Conservation (phyloP, 2,888 invertebrate genomes). For the Drosophila acutilabella region DNA sequence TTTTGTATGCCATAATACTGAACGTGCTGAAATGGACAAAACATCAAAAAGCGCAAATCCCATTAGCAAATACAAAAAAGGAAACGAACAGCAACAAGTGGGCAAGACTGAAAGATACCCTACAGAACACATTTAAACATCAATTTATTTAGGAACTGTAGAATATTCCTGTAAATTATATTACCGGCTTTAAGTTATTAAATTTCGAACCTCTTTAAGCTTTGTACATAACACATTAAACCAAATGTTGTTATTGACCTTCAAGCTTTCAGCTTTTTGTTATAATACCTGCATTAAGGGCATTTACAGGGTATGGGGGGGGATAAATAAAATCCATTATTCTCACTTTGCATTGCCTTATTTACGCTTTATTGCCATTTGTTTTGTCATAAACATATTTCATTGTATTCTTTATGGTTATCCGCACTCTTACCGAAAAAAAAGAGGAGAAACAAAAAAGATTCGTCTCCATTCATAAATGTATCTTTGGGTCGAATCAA, state of each 20-base stretch:
- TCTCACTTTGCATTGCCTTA: conserved; percentile 60
- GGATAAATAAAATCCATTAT: conserved; percentile 49
- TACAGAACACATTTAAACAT: neutral
- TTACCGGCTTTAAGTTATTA: too few relatives aligned
- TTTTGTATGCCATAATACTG: neutral
- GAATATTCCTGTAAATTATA: too few relatives aligned
- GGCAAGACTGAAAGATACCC: neutral
- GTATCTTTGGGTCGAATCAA: conserved; percentile 44
- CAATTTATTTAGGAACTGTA: too few relatives aligned
- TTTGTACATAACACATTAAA: too few relatives aligned
- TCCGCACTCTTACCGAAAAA: conserved; percentile 32
- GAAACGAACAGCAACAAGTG: neutral
- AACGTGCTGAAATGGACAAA: conserved; percentile 6
- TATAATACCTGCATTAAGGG: neutral
- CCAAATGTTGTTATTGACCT: too few relatives aligned
- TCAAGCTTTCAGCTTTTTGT: too few relatives aligned
- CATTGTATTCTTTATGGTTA: conserved; percentile 58
- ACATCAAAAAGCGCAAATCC: conserved; percentile 17
- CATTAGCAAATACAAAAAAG: neutral
- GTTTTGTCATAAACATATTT: conserved; percentile 75
- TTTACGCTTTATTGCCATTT: conserved; percentile 71
- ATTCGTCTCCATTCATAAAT: conserved; percentile 56
- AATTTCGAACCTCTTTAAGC: too few relatives aligned
- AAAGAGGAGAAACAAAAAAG: neutral
- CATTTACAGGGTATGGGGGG: neutral